Conservation (phyloP, 1,140 invertebrate species). For the Centruroides vittatus region DNA sequence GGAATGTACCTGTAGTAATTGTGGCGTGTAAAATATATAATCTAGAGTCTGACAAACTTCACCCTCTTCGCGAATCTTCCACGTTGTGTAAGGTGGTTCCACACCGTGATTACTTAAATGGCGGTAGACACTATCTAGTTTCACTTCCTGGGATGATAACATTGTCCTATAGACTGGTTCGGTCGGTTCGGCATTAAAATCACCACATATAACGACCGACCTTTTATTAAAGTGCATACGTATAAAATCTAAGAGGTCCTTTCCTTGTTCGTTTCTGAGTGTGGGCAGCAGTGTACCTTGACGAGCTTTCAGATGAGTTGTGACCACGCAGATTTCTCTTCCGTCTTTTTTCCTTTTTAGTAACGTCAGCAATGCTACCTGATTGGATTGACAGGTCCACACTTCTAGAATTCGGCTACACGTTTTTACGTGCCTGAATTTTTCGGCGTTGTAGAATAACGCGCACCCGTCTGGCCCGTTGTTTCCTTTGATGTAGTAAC, state of each 20-base stretch:
- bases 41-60: constrained; percentile 61
- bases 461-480: constrained; percentile 69
- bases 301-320: constrained; percentile 64
- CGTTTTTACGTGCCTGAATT: constrained; percentile 43
- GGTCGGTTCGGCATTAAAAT: constrained; percentile 61
- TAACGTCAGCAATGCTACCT: constrained; percentile 33
- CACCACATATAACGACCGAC: constrained; percentile 49
- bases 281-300: constrained; percentile 49
- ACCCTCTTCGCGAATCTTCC: constrained; percentile 56
- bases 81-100: constrained; percentile 59
- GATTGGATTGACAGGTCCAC: constrained; percentile 52
- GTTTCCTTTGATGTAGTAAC: constrained; percentile 52
- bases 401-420: constrained; percentile 49
- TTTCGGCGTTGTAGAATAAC: constrained; percentile 49
- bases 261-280: constrained; percentile 56
- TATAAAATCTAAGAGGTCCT: constrained; percentile 49
- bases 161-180: constrained; percentile 54
- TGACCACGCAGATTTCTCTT: constrained; percentile 48
- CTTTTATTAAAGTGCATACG: constrained; percentile 25
- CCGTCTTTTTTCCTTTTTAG: constrained; percentile 35
- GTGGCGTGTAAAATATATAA: constrained; percentile 54
- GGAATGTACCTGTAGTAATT: constrained; percentile 40
- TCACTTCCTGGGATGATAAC: constrained; percentile 21
- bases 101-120: constrained; percentile 6
- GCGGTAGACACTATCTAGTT: constrained; percentile 29